These are phyloP conservation scores for Bombus consobrinus DNA, from an alignment of 1,140 invertebrate genomes.

Conservation along the genomic window DNA sequence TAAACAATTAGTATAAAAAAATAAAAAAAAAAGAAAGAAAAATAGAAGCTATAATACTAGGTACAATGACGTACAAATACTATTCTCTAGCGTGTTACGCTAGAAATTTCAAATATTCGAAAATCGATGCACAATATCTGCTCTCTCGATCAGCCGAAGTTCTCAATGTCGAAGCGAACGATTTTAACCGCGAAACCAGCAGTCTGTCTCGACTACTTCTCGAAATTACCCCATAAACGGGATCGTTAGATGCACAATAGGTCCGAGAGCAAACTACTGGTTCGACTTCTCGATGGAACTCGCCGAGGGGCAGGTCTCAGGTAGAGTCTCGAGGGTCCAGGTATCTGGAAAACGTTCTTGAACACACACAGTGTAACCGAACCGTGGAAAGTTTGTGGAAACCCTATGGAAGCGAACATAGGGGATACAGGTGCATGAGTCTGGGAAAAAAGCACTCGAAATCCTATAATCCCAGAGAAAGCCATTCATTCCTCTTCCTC, in stretches of 20 bases:
- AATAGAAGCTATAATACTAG: no score
- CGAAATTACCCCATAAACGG: constrained; percentile 53
- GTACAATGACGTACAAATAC: not conserved
- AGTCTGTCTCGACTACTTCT: constrained; percentile 22
- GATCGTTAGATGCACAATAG: constrained; percentile 59
- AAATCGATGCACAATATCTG: not conserved
- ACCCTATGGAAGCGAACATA: not conserved
- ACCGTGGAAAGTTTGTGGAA: constrained; percentile 40
- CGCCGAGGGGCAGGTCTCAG: constrained; percentile 41
- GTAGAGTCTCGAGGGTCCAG: constrained; percentile 53
- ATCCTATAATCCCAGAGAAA: constrained; percentile 42
- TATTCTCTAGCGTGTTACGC: not conserved
- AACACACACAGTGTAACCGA: constrained; percentile 48
- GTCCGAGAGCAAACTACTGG: constrained; percentile 26
- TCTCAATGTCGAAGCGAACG: constrained; percentile 2
- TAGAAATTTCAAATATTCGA: not conserved
- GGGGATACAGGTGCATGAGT: constrained; percentile 51
- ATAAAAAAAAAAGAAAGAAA: no score
- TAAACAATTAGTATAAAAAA: no score
- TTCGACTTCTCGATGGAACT: constrained; percentile 46
- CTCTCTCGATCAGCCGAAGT: not conserved
- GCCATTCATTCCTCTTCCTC: not conserved
- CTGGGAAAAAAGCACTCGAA: constrained; percentile 32
- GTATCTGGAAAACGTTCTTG: constrained; percentile 54
- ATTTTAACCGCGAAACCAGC: constrained; percentile 23